Base-by-base conservation (phyloP, 1,140 invertebrate genomes). In the Drosophila ohnishii region DNA sequence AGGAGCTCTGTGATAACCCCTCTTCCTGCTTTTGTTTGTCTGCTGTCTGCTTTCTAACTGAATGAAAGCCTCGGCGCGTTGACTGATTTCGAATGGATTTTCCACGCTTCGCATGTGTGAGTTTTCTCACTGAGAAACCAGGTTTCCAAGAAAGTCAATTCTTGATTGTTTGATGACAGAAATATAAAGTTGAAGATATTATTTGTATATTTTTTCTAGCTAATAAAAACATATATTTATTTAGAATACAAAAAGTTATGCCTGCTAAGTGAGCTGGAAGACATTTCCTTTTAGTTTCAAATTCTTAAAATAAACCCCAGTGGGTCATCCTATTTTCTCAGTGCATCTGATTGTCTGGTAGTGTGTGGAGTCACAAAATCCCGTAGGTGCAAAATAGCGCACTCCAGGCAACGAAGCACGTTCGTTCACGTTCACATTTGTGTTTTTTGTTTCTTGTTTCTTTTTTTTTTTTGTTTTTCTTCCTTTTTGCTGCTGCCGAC, bases 61-160 rank as follows among this genome's bases (percentile, higher is more conserved):
- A 86, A 87, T 86, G 83, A 87, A 82, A 82, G 82, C 82, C 82
- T 87, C 79, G 75, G 82, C 82, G 78, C 82, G 82, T 86, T 86
- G 83, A 86, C 83, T 86, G 83, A 86, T 86, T 86, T 76, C 83
- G 76, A 86, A 86, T 86, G 83, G 83, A 87, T 87, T 87, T 86
- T 83, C 75, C 39, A 37, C 64, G 30, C 42, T 42, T 56, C 65
- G 70, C 60, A 60, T 75, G 71, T 59, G 59, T 75, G 13, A 37
- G 53, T 44, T 55, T 55, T 25, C 5, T 22, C 51, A 55, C 51
- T 55, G 51, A 55, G 51, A 55, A 55, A 55, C 25, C 34, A 25
- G 47, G 2, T 11, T 16, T 13, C 14, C 50, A 35, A 22, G 50
- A 35, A 14, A 8, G 0, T 1, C 22, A 37, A 14, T n/a, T 37